Percentiles rank a stretch among this genome's conserved stretches.
Conservation (phyloP, 2,113 vertebrate species). For the Cichladusa arquata region DNA sequence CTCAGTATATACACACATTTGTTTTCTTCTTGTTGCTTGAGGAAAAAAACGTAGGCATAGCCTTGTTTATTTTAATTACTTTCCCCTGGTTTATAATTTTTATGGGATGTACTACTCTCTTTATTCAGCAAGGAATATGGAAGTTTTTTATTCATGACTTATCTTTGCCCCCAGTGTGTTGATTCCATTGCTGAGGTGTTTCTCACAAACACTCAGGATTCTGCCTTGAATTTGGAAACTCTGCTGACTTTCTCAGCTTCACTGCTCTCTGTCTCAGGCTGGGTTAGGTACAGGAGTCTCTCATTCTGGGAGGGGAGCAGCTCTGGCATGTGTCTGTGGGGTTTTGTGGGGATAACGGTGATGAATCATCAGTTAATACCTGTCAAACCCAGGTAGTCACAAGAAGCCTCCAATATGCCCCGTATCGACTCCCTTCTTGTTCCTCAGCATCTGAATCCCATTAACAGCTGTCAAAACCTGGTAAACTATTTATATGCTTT, state of each 20-base stretch:
- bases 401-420: not conserved
- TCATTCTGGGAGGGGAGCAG: not conserved
- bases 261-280: not conserved
- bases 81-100: not conserved
- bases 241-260: not conserved
- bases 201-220: not conserved
- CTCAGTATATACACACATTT: not conserved
- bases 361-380: constrained; percentile 26
- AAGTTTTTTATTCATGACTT: not conserved
- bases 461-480: constrained; percentile 79
- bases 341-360: not conserved
- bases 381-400: constrained; percentile 28
- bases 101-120: not conserved
- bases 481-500: constrained; percentile 77
- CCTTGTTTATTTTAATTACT: not conserved
- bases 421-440: constrained; percentile 41
- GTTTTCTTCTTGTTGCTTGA: not conserved
- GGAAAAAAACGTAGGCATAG: not conserved
- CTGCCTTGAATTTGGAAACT: not conserved
- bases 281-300: not conserved
- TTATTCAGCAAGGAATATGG: not conserved
- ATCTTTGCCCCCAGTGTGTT: not conserved
- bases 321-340: not conserved
- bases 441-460: constrained; percentile 70
- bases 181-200: not conserved